Base-by-base conservation (phyloP, 2,113 vertebrate genomes). In the Ptilonorhynchus violaceus region DNA sequence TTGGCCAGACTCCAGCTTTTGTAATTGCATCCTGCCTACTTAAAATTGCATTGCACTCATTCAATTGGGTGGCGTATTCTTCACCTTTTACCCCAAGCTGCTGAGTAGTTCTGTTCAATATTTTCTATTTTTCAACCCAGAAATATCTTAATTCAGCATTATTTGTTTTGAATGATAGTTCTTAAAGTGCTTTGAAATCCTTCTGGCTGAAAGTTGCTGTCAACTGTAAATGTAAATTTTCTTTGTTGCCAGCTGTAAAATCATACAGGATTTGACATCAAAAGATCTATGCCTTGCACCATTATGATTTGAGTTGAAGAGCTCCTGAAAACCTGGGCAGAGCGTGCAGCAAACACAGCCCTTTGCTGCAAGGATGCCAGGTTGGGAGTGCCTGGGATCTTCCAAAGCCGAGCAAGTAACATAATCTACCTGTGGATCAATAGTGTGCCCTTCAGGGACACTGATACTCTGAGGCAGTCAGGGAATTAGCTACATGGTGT, bases 1-100 rank as follows among this genome's bases (percentile, higher is more conserved):
- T 97, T 97, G 96, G 95, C 94, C 41, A 79, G 77, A 41, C 74
- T 96, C 97, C 97, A 97, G 42, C 75, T 92, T 93, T 79, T 77
- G 78, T 97, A 96, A 97, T 95, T 96, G 89, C 81, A 92, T 96
- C 85, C 92, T 73, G 69, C 79, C 92, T 93, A 68, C 74, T 89
- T 85, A 82, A 92, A 96, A 97, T 90, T 93, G 66, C 73, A 67
- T 70, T 82, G 68, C 73, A 60, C 17, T 2, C 46, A 5, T 91
- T 92, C 91, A 82, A 0, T 33, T 47, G 76, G 66, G 82, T 55
- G 46, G 84, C 9, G 0, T 75, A 79, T 96, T 97, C 77, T 92
- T 91, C 94, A 92, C 90, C 89, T 96, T 89, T 91, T 92, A 81
- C 95, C 88, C 90, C 82, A 41, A 93, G 66, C 85, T 92, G 53